These are phyloP conservation scores for Therioaphis trifolii DNA, from an alignment of 2,888 invertebrate species.

Conservation along the genomic window DNA sequence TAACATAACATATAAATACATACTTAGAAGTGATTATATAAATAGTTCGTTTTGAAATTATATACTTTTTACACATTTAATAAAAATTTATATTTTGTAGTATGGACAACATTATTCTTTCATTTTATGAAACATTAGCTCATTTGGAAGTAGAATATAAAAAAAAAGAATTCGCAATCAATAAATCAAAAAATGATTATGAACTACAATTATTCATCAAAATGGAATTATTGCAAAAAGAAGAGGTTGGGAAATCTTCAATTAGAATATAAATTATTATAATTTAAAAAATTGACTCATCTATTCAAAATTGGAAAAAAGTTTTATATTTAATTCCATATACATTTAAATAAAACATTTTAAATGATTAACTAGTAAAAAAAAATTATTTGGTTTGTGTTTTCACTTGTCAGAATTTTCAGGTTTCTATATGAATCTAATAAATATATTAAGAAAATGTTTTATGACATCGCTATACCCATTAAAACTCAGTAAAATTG, in stretches of 20 bases:
- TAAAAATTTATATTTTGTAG: background rate
- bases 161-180: background rate
- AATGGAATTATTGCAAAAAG: constrained; percentile 45
- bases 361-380: no score
- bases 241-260: constrained; percentile 39
- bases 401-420: no score
- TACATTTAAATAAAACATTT: no score
- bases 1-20: no score
- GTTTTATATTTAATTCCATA: background rate
- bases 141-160: constrained; percentile 9
- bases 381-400: no score
- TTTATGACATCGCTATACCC: no score
- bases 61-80: background rate
- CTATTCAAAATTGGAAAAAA: background rate
- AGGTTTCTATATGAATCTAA: no score
- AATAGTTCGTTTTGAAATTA: background rate
- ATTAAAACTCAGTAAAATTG: no score
- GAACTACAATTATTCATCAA: constrained; percentile 26
- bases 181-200: constrained; percentile 40
- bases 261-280: no score
- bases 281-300: no score
- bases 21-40: background rate
- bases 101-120: background rate
- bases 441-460: no score
- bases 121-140: constrained; percentile 34